Percentiles rank a stretch among this genome's conserved stretches.
Conservation (phyloP, 2,113 vertebrate genomes). For the Ciconia stormi region DNA sequence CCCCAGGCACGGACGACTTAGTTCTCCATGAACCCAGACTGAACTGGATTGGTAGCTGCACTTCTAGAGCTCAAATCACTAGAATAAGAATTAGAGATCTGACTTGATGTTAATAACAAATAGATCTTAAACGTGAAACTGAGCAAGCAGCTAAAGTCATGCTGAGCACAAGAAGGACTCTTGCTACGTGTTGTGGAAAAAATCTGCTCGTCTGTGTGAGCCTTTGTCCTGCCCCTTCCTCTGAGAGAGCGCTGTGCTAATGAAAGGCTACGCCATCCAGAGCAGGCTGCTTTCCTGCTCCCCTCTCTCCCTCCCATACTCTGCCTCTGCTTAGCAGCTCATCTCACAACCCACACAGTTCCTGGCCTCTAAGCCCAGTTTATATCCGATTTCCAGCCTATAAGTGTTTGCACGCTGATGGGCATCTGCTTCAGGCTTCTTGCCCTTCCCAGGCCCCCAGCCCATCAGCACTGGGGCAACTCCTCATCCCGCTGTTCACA, state of each 20-base stretch:
- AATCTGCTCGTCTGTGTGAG: neutral
- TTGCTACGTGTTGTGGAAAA: neutral
- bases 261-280: neutral
- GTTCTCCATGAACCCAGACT: neutral
- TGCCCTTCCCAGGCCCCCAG: neutral
- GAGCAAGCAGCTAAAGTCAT: neutral
- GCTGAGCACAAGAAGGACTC: neutral
- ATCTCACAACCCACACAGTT: neutral
- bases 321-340: neutral
- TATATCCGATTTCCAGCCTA: neutral
- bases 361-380: neutral
- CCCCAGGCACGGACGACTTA: neutral
- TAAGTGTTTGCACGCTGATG: neutral
- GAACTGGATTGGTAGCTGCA: neutral
- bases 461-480: neutral
- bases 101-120: neutral
- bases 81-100: neutral
- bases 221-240: neutral
- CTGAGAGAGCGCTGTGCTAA: fast-evolving
- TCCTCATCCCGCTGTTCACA: neutral
- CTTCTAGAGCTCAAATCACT: neutral
- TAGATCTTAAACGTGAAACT: neutral
- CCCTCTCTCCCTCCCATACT: neutral
- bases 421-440: neutral
- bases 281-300: neutral